These are phyloP conservation scores for Hoplodrina blanda DNA, from an alignment of 2,888 invertebrate genomes.

Conservation along the genomic window DNA sequence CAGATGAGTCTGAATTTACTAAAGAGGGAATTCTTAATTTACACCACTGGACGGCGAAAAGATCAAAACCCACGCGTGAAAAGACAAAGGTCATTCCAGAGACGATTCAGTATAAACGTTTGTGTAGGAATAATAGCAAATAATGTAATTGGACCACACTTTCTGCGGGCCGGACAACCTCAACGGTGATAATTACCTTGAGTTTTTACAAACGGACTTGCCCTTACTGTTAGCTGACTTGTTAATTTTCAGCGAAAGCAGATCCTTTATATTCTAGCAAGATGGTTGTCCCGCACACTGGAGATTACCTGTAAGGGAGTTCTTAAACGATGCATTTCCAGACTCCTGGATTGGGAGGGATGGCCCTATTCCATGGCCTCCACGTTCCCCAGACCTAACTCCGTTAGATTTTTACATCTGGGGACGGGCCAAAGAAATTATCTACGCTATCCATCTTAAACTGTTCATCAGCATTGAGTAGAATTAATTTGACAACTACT, in stretches of 20 bases:
- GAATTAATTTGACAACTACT: too few species aligned
- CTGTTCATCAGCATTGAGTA: too few species aligned
- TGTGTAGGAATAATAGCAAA: background rate
- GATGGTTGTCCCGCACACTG: slow-evolving; percentile 6
- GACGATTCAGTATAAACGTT: background rate
- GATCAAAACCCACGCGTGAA: background rate
- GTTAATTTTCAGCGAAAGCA: background rate
- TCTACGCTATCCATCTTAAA: too few species aligned
- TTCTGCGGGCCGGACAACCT: too few species aligned
- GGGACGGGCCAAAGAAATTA: background rate
- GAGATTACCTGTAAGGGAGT: background rate
- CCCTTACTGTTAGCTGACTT: too few species aligned
- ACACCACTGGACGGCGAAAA: background rate
- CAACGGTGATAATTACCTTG: too few species aligned
- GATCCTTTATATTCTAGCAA: slow-evolving; percentile 1
- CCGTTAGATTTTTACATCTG: slow-evolving; percentile 19
- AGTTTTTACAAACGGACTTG: too few species aligned
- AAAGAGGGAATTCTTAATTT: background rate
- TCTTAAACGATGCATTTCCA: background rate
- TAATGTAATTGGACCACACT: too few species aligned
- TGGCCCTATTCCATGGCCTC: slow-evolving; percentile 7
- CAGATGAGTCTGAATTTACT: background rate
- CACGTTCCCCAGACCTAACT: slow-evolving; percentile 11
- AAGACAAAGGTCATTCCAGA: too few species aligned
- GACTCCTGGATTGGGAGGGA: slow-evolving; percentile 4